These are phyloP conservation scores for Euura lappo DNA, from an alignment of 1,140 invertebrate species.

Conservation along the genomic window DNA sequence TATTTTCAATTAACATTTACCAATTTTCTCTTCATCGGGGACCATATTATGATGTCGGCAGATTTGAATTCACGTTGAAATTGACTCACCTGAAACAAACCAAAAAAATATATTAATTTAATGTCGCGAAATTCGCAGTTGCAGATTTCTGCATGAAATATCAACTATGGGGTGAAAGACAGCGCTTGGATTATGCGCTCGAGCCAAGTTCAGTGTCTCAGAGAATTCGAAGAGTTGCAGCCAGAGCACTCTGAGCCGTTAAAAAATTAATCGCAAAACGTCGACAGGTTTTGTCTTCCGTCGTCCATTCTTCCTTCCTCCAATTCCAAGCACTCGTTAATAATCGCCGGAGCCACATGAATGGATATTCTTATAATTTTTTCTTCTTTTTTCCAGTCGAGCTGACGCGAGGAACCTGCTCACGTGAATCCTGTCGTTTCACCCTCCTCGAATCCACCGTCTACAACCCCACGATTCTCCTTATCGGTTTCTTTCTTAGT, in stretches of 20 bases:
- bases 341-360: background rate
- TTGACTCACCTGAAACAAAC: background rate
- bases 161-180: too few species aligned
- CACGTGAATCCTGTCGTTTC: background rate
- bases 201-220: too few species aligned
- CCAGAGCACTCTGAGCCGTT: too few species aligned
- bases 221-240: too few species aligned
- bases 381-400: background rate
- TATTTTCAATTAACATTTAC: too few species aligned
- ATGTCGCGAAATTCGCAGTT: too few species aligned
- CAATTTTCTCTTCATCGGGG: too few species aligned
- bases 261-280: too few species aligned
- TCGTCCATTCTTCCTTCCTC: background rate
- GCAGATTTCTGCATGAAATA: too few species aligned
- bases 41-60: too few species aligned
- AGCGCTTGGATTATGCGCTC: too few species aligned
- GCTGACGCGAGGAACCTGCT: slow-evolving; percentile 9
- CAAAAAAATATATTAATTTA: background rate
- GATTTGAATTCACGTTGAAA: background rate
- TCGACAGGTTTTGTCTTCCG: too few species aligned
- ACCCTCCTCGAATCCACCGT: background rate
- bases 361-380: background rate
- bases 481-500: background rate
- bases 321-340: background rate
- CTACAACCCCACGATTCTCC: background rate